Evolutionary conservation across 1,140 invertebrate genomes (phyloP).

Genomic region (Penaeus indicus): DNA sequence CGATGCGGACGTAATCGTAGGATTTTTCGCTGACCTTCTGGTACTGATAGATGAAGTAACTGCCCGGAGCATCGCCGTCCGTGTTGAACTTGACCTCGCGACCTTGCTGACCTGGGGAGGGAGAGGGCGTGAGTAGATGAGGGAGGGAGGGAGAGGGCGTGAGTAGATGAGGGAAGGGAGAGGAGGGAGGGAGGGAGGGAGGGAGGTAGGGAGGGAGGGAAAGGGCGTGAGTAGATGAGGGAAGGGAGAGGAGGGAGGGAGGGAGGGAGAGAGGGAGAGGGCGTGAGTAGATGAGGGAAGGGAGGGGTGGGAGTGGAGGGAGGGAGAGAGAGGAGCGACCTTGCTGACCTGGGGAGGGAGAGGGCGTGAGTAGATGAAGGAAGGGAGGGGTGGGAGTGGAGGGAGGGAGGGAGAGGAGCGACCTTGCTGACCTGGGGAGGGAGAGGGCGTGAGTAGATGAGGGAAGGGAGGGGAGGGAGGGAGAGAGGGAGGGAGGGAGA

Average conservation of each 20-base stretch:
- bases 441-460: background rate
- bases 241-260: no score
- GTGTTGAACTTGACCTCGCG: conserved; percentile 77
- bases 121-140: background rate
- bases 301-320: background rate
- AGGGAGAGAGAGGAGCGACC: background rate
- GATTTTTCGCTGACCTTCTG: conserved; percentile 71
- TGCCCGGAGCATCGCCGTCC: conserved; percentile 78
- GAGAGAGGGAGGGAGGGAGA: background rate
- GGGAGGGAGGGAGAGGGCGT: background rate
- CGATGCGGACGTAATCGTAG: conserved; percentile 77
- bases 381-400: background rate
- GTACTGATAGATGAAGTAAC: conserved; percentile 81
- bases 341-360: background rate
- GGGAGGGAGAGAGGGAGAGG: background rate
- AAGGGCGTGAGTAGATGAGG: background rate
- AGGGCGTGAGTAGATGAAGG: background rate
- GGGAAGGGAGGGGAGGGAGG: background rate
- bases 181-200: background rate
- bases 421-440: no score
- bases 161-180: background rate
- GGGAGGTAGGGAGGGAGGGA: background rate
- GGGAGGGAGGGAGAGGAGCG: background rate
- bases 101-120: conserved; percentile 74
- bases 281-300: no score